These are phyloP conservation scores for Mesorhabditis sp. DNA, from an alignment of 2,888 invertebrate genomes.

Conservation along the genomic window DNA sequence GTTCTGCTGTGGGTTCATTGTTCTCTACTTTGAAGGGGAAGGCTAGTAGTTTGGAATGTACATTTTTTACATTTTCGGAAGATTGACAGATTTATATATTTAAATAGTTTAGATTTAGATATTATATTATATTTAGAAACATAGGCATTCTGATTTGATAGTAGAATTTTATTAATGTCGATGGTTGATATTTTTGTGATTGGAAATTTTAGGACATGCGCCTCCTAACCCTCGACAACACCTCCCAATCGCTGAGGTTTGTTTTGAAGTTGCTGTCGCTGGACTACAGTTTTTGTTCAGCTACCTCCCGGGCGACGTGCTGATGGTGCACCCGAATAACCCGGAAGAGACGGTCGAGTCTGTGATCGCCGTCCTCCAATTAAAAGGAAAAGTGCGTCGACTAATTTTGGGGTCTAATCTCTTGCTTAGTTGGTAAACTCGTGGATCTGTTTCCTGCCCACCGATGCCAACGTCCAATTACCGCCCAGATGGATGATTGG, in stretches of 20 bases:
- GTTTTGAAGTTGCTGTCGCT: slow-evolving; percentile 55
- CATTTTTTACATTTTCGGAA: too few species aligned
- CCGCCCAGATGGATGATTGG: slow-evolving; percentile 36
- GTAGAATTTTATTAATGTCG: too few species aligned
- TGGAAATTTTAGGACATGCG: slow-evolving; percentile 81
- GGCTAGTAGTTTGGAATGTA: too few species aligned
- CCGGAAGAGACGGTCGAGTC: slow-evolving; percentile 69
- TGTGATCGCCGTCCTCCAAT: slow-evolving; percentile 67
- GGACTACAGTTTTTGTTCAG: slow-evolving; percentile 23
- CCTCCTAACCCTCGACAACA: slow-evolving; percentile 71
- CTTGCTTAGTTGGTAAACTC: too few species aligned
- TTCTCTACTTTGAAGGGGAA: too few species aligned
- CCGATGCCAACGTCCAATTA: slow-evolving; percentile 17
- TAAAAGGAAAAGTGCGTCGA: slow-evolving; percentile 25
- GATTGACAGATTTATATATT: too few species aligned
- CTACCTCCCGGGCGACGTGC: slow-evolving; percentile 86
- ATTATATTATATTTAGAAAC: too few species aligned
- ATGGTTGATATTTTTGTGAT: too few species aligned
- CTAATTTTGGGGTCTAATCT: background rate
- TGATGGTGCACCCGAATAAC: slow-evolving; percentile 80
- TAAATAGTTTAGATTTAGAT: too few species aligned
- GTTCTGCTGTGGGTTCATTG: too few species aligned
- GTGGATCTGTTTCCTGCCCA: slow-evolving; percentile 17
- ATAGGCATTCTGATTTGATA: too few species aligned
- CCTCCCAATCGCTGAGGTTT: slow-evolving; percentile 5